A percentile compares a stretch with the other conserved stretches of the same genome.
phyloP scores from a whole-genome alignment of 2,797 vertebrate species.

The Centroberyx gerrardi region DNA sequence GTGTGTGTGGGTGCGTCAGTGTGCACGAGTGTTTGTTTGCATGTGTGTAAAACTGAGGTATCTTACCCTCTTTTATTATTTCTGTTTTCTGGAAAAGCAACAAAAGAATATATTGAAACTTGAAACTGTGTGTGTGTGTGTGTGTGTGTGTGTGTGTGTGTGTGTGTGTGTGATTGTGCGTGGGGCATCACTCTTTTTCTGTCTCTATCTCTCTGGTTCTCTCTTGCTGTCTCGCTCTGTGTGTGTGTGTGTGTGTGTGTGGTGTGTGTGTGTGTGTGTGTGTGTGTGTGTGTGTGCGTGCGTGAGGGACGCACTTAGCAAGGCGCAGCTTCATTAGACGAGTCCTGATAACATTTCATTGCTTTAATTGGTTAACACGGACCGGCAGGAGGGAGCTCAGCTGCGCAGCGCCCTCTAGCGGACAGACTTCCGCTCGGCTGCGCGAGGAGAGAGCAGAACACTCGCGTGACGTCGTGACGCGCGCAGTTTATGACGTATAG shows the following conservation, averaged over 20 bases:
- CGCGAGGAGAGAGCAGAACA: neutral
- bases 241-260: neutral
- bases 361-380: neutral
- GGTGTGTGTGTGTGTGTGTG: neutral
- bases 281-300: neutral
- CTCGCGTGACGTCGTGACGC: too few species aligned
- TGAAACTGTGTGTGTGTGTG: neutral
- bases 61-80: too few species aligned
- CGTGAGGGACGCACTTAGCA: neutral
- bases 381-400: neutral
- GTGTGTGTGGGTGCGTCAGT: neutral
- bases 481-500: neutral
- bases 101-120: too few species aligned
- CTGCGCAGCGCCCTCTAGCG: constrained; percentile 22
- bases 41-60: too few species aligned
- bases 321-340: neutral
- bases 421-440: neutral
- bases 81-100: too few species aligned
- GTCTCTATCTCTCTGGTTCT: too few species aligned
- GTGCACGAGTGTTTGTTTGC: too few species aligned
- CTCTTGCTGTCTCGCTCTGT: neutral
- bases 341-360: neutral
- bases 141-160: neutral
- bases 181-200: neutral
- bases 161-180: neutral